Percentiles rank a stretch among this genome's conserved stretches.
Evolutionary conservation across 2,113 vertebrate species (phyloP).

Genomic region (Hippocampus comes): DNA sequence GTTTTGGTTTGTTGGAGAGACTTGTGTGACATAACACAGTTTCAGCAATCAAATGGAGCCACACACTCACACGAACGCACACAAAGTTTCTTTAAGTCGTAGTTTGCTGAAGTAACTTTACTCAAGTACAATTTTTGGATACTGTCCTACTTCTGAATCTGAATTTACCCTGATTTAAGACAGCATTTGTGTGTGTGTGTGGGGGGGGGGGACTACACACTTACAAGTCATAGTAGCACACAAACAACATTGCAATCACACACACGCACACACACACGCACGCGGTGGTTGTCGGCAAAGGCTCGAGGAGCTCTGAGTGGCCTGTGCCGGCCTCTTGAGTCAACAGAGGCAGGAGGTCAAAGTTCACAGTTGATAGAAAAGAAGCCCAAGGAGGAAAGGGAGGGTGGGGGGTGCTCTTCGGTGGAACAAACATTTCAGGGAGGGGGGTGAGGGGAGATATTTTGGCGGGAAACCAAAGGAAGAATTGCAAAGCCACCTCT

Average conservation of each 20-base stretch:
- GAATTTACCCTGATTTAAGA: neutral
- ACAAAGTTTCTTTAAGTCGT: too few species aligned
- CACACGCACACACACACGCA: conserved; percentile 1
- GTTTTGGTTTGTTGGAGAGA: too few species aligned
- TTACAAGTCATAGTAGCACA: neutral
- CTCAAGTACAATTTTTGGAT: too few species aligned
- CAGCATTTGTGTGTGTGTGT: too few species aligned
- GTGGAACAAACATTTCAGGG: conserved; percentile 16
- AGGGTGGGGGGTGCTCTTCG: neutral
- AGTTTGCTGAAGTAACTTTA: too few species aligned
- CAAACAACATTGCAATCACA: neutral
- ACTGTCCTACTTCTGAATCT: too few species aligned
- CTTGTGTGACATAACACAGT: too few species aligned
- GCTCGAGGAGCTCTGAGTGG: conserved; percentile 45
- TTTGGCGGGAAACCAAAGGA: conserved; percentile 61
- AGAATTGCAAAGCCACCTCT: conserved; percentile 42
- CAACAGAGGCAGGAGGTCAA: conserved; percentile 55
- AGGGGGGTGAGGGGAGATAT: conserved; percentile 23
- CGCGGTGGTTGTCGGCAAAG: conserved; percentile 34
- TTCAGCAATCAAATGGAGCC: too few species aligned
- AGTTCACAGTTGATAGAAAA: conserved; percentile 60
- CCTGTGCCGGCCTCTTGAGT: conserved; percentile 55
- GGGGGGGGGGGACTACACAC: neutral
- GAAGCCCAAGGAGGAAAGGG: conserved; percentile 36
- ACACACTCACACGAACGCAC: too few species aligned